Percentiles rank a stretch among this genome's conserved stretches.
Evolutionary conservation across 2,797 vertebrate species (phyloP).

Genomic region (Pseudochromis fuscus): DNA sequence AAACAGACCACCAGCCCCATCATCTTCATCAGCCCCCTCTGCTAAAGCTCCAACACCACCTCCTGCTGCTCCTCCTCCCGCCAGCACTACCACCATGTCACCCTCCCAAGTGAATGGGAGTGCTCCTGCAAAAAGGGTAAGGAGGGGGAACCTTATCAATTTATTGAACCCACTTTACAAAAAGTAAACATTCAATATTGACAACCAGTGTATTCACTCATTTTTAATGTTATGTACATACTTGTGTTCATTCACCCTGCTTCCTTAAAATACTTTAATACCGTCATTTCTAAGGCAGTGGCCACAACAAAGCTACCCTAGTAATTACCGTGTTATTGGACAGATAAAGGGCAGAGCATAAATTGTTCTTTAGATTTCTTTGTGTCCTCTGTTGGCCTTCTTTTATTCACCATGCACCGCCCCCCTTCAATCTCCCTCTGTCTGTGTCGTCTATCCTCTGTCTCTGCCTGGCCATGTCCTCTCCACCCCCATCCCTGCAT

Average conservation of each 20-base stretch:
- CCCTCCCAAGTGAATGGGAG: conserved; percentile 82
- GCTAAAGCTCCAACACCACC: conserved; percentile 74
- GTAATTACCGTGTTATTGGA: conserved; percentile 71
- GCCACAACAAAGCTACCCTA: conserved; percentile 33
- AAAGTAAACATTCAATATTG: conserved; percentile 29
- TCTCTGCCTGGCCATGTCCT: conserved; percentile 60
- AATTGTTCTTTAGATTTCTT: conserved; percentile 79
- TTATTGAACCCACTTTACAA: conserved; percentile 17
- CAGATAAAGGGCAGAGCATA: conserved; percentile 65
- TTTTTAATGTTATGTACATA: conserved; percentile 6
- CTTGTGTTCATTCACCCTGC: conserved; percentile 3
- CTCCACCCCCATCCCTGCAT: conserved; percentile 59
- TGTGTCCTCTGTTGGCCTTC: conserved; percentile 68
- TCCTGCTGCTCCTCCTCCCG: conserved; percentile 61
- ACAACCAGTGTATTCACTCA: conserved; percentile 8
- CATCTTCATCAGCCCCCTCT: conserved; percentile 65
- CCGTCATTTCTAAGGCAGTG: conserved; percentile 17
- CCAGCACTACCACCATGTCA: conserved; percentile 61
- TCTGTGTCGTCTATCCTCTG: conserved; percentile 64
- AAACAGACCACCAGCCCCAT: conserved; percentile 64
- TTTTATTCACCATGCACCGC: conserved; percentile 64
- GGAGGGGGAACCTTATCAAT: conserved; percentile 1
- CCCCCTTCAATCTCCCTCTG: conserved; percentile 54
- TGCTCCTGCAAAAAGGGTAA: conserved; percentile 83
- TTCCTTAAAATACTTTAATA: conserved; percentile 33